phyloP scores from a whole-genome alignment of 2,113 vertebrate genomes.

The Paratilapia polleni region DNA sequence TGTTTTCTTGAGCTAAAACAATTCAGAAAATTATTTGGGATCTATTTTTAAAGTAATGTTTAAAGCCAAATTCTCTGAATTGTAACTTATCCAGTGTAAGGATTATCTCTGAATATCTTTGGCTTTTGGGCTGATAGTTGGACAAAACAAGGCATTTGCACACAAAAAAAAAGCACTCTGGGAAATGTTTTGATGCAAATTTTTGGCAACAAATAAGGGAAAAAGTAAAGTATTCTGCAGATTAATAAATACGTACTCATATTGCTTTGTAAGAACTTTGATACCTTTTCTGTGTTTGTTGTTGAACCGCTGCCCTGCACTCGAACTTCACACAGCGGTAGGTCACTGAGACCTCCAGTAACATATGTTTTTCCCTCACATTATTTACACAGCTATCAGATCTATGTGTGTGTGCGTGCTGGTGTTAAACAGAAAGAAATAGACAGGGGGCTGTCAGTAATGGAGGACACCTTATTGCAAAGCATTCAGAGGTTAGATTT shows the following conservation, averaged over 20 bases:
- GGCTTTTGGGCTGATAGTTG: neutral
- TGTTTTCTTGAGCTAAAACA: neutral
- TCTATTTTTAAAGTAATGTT: neutral
- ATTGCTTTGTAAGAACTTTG: neutral
- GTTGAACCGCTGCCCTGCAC: neutral
- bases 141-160: neutral
- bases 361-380: neutral
- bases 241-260: neutral
- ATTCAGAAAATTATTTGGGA: neutral
- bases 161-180: neutral
- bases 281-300: neutral
- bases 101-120: neutral
- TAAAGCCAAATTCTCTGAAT: neutral
- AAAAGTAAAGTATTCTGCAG: neutral
- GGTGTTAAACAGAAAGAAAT: neutral
- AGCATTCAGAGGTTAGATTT: constrained; percentile 46
- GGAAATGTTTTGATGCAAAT: neutral
- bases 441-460: constrained; percentile 6
- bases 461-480: constrained; percentile 27
- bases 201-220: neutral
- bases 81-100: neutral
- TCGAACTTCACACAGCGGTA: neutral
- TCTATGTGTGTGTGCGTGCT: neutral
- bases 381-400: constrained; percentile 7
- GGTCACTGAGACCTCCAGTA: constrained; percentile 7